Evolutionary conservation across 2,113 vertebrate species (phyloP).

Genomic region (Egretta garzetta): DNA sequence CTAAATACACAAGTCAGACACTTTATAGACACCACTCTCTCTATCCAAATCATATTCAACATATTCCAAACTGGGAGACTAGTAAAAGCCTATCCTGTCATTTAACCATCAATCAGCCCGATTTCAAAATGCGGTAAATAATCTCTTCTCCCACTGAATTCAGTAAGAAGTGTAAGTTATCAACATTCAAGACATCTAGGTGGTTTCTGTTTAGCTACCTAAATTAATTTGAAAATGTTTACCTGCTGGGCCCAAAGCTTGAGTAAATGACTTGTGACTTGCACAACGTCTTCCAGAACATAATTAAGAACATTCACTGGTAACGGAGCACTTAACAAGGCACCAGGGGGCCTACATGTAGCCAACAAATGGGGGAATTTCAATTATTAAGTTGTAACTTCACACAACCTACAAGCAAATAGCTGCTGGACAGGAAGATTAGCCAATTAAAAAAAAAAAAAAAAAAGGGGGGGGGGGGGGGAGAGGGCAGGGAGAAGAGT

Average conservation of each 20-base stretch:
- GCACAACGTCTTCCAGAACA: neutral
- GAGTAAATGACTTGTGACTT: slow-evolving; percentile 48
- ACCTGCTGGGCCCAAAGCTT: slow-evolving; percentile 55
- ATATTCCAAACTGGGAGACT: neutral
- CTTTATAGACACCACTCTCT: neutral
- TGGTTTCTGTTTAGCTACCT: slow-evolving; percentile 11
- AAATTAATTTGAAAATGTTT: slow-evolving; percentile 52
- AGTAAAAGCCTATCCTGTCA: neutral
- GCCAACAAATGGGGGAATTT: neutral
- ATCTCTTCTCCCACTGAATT: neutral
- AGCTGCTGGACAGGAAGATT: neutral
- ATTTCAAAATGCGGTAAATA: neutral
- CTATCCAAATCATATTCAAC: neutral
- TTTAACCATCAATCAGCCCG: neutral
- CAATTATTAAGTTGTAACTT: slow-evolving; percentile 32
- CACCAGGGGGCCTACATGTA: slow-evolving; percentile 7
- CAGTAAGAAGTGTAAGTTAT: neutral
- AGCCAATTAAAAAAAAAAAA: neutral
- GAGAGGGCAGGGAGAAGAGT: neutral
- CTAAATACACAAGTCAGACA: neutral
- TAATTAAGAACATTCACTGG: slow-evolving; percentile 32
- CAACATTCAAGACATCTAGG: neutral
- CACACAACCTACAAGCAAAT: neutral
- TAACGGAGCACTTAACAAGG: slow-evolving; percentile 46
- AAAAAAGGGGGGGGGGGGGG: too few relatives aligned